A percentile compares a stretch with the other conserved stretches of the same genome.
phyloP scores from a whole-genome alignment of 2,113 vertebrate species.

The Pao palembangensis region DNA sequence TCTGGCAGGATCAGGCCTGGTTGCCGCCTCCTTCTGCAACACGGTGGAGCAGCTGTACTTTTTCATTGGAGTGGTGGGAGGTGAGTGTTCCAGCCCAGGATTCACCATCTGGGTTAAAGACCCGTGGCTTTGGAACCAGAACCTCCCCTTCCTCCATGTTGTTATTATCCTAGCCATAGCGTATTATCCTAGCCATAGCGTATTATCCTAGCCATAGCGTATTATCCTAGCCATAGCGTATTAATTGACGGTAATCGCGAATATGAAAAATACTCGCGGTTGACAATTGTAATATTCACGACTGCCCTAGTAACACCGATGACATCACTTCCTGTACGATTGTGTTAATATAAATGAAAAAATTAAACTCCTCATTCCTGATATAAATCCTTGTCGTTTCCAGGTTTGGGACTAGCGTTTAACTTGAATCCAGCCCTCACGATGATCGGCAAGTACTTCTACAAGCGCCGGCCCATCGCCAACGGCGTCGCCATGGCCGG shows the following conservation, averaged over 20 bases:
- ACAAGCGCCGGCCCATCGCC: constrained; percentile 86
- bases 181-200: no score
- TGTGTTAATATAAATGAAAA: not conserved
- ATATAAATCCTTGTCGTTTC: not conserved
- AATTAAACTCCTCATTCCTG: not conserved
- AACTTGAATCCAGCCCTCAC: constrained; percentile 96
- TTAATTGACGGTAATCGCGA: no score
- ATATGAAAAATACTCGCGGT: no score
- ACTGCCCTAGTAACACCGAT: no score
- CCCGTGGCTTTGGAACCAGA: no score
- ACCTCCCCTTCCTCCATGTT: no score
- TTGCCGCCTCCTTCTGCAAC: constrained; percentile 89
- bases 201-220: no score
- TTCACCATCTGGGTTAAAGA: no score
- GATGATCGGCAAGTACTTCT: constrained; percentile 99
- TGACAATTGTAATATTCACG: no score
- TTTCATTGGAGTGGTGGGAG: constrained; percentile 91
- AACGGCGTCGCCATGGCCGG: constrained; percentile 97
- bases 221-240: no score
- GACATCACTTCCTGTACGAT: not conserved
- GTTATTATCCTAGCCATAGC: no score
- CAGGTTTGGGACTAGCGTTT: constrained; percentile 92
- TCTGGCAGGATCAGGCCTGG: constrained; percentile 81
- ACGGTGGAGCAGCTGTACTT: constrained; percentile 89
- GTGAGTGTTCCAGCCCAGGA: constrained; percentile 66